These are phyloP conservation scores for Gouania willdenowi DNA, from an alignment of 2,797 vertebrate genomes.

Conservation along the genomic window DNA sequence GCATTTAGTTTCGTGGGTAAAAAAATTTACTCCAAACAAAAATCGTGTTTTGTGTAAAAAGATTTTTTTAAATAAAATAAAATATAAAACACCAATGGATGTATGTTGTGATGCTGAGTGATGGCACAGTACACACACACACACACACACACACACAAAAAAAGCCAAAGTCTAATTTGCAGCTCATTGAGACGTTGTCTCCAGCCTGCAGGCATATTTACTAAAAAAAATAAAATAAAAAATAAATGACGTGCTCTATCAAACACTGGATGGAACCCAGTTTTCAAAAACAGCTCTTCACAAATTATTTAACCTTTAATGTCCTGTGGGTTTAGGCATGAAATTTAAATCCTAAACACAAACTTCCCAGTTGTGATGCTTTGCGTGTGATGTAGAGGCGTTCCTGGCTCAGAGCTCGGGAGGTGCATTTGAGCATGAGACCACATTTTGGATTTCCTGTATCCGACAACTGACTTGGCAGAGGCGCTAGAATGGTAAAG, in stretches of 20 bases:
- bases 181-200: too few species aligned
- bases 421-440: conserved; percentile 45
- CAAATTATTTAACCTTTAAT: conserved; percentile 23
- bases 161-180: too few species aligned
- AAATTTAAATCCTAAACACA: conserved; percentile 31
- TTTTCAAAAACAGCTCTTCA: conserved; percentile 8
- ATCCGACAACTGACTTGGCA: conserved; percentile 44
- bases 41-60: too few species aligned
- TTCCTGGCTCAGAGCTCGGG: conserved; percentile 27
- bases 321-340: conserved; percentile 10
- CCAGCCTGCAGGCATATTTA: background rate
- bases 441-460: conserved; percentile 41
- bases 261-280: conserved; percentile 14
- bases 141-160: too few species aligned
- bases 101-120: too few species aligned
- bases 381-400: conserved; percentile 33
- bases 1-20: too few species aligned
- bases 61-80: too few species aligned
- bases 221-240: too few species aligned
- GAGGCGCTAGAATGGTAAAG: conserved; percentile 29
- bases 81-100: too few species aligned
- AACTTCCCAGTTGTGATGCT: conserved; percentile 15
- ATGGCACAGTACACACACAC: too few species aligned
- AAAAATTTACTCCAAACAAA: too few species aligned
- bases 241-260: conserved; percentile 8